Base-by-base conservation (phyloP, 2,888 invertebrate species). In the Meiosimyza decipiens region DNA sequence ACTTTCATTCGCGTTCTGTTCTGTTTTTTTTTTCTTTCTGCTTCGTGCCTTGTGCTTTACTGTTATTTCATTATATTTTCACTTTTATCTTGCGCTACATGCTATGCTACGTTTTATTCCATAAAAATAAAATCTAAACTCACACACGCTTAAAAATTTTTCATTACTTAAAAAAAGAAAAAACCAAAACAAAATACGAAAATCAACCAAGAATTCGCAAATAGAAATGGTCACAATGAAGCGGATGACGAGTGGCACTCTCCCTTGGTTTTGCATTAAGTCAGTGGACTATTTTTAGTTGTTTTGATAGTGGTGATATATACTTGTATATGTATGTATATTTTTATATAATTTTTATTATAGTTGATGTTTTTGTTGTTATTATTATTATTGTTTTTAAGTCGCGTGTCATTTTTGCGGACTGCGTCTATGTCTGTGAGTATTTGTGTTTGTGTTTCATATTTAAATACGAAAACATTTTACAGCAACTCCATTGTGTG, bases 381-480 rank as follows among this genome's bases (percentile, higher is more conserved):
- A 6, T 55, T 55, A 22, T 55, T 11, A 18, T 55, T 18, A 11
- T 55, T 55, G 3, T 55, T 55, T n/a, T 16, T 22, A 22, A 18
- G 55, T 55, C 55, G 55, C 55, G 55, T 55, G 55, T 55, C 55
- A 16, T 55, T 55, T 55, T 16, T n/a, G 55, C 55, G 55, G 55
- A 55, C 55, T 18, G 11, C 22, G n/a, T 55, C 18, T 11, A 55
- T 55, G 55, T 3, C 11, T 55, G 15, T 55, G 18, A 40, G 6
- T 9, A 1, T 40, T 16, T 54, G 54, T 54, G 16, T 54, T 54
- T 54, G 54, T 55, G n/a, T 55, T 15, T n/a, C 18, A 6, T 40
- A 40, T 40, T 40, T 55, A 22, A 18, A 22, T n/a, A 11, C 16
- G 54, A 22, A n/a, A 55, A 55, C 16, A 55, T 11, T 55, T 22